Percentiles rank a stretch among this genome's conserved stretches.
Conservation (phyloP, 2,113 vertebrate species). For the Leptocoma aspasia region DNA sequence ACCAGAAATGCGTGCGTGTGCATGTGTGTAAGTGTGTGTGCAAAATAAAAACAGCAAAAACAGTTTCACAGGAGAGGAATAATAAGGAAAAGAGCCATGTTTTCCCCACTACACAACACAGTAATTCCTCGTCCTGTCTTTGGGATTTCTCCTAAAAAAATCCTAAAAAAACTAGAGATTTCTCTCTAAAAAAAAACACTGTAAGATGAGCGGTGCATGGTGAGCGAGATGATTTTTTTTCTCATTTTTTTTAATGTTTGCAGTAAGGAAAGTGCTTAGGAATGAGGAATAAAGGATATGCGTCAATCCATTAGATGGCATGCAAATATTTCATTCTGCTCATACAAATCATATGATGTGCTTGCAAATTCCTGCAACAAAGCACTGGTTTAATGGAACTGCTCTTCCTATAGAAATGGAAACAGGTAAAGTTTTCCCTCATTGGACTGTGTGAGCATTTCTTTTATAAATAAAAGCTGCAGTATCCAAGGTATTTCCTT, state of each 20-base stretch:
- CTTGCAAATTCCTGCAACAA: slow-evolving; percentile 42
- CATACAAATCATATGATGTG: background rate
- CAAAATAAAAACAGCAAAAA: background rate
- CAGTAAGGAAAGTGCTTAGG: background rate
- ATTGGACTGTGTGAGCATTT: slow-evolving; percentile 20
- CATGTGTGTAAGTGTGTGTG: background rate
- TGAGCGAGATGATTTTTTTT: background rate
- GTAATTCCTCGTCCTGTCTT: background rate
- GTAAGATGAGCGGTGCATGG: background rate
- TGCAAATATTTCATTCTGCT: slow-evolving; percentile 39
- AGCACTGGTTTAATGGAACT: slow-evolving; percentile 23
- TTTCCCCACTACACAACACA: background rate
- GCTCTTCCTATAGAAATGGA: slow-evolving; percentile 40
- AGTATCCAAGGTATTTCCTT: slow-evolving; percentile 57
- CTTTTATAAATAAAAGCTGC: slow-evolving; percentile 64
- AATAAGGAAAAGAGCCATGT: background rate
- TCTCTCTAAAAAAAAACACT: background rate
- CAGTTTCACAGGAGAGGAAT: background rate
- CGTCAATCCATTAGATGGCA: background rate
- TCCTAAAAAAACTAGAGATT: too few species aligned
- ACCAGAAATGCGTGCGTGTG: rapidly evolving
- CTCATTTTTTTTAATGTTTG: background rate
- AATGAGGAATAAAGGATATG: background rate
- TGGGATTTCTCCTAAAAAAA: background rate
- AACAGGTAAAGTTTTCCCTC: slow-evolving; percentile 43